Evolutionary conservation across 1,140 invertebrate species (phyloP).

Genomic region (Formica exsecta): DNA sequence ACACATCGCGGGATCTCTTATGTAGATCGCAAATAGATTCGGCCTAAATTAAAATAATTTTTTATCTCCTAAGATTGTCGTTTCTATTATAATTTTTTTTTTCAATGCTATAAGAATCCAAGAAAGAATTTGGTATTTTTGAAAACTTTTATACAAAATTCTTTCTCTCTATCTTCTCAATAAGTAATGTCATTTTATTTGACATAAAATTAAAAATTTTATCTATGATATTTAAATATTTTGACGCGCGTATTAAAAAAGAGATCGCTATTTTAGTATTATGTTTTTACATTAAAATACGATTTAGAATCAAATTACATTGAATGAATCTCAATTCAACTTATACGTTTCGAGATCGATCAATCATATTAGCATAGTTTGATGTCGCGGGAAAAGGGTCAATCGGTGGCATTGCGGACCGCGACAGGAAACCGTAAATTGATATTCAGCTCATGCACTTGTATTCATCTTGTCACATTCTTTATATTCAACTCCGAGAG

Average conservation of each 20-base stretch:
- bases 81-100: not conserved
- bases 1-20: not conserved
- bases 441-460: constrained; percentile 55
- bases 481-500: not conserved
- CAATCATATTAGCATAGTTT: constrained; percentile 5
- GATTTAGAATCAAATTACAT: not conserved
- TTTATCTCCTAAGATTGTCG: not conserved
- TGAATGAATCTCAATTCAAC: not conserved
- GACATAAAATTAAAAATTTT: not conserved
- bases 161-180: not conserved
- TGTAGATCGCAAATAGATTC: constrained; percentile 24
- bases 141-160: not conserved
- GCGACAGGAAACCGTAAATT: constrained; percentile 62
- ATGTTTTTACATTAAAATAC: not conserved
- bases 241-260: not conserved
- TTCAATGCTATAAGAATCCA: not conserved
- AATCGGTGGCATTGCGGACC: not conserved
- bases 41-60: constrained; percentile 14
- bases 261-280: not conserved
- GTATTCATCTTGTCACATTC: constrained; percentile 56
- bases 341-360: constrained; percentile 21
- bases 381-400: constrained; percentile 8
- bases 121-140: not conserved
- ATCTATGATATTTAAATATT: not conserved
- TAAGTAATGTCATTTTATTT: not conserved